Conservation (phyloP, 2,888 invertebrate species). For the Gastracanthus pulcherrimus region DNA sequence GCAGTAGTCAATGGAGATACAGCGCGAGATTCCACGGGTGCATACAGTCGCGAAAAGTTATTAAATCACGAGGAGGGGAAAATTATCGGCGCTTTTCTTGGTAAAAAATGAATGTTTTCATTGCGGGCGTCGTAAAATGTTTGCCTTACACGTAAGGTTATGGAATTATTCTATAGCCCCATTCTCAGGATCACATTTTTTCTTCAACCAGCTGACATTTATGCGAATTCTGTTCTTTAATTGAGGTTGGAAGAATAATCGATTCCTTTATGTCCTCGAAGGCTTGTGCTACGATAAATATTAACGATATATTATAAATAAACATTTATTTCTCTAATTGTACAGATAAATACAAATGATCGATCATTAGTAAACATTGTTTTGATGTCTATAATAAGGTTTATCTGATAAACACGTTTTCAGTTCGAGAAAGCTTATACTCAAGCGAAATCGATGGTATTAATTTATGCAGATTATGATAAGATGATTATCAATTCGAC, state of each 20-base stretch:
- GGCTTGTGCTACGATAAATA: no score
- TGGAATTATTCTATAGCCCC: neutral
- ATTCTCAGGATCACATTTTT: neutral
- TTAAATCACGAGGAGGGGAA: conserved; percentile 7
- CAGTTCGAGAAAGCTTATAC: no score
- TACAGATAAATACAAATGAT: no score
- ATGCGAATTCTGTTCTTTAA: neutral
- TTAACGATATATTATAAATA: no score
- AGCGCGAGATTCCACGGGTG: neutral
- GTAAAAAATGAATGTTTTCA: neutral
- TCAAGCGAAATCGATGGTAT: neutral
- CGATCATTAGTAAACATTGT: no score
- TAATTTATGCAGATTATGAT: neutral
- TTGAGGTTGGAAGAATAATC: neutral
- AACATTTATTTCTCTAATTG: no score
- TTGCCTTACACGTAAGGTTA: neutral
- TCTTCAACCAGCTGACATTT: neutral
- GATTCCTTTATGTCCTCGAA: neutral
- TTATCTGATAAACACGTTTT: no score
- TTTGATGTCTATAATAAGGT: no score
- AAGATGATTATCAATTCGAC: conserved; percentile 3
- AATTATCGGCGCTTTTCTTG: neutral
- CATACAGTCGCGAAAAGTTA: neutral
- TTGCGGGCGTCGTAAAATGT: neutral
- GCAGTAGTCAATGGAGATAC: neutral